Base-by-base conservation (phyloP, 2,888 invertebrate species). In the Noctua janthe region DNA sequence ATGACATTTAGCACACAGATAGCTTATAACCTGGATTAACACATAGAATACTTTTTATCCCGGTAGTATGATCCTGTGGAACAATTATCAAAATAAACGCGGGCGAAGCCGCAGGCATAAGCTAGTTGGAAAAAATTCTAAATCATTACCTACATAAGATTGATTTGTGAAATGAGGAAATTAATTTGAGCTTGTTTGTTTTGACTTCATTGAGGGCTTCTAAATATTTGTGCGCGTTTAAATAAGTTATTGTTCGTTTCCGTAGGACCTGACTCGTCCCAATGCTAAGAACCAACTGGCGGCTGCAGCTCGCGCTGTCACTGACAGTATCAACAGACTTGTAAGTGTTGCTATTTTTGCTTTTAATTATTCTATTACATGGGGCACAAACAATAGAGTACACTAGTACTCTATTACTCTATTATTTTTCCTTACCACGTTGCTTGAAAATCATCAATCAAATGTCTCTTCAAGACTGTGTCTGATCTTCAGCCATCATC, bases 261-360 rank as follows among this genome's bases (percentile, higher is more conserved):
- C 10, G 0, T 85, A 96, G 89, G 99, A 99, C 96, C 98, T 99
- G 5, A 98, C 98, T 35, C 98, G 99, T 72, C 99, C 99, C 0
- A 99, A 99, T 94, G 98, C 99, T 0, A 99, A 98, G 96, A 99
- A 99, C 94, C 98, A 99, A 89, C 97, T 99, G 56, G 98, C 98
- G 7, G 98, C 98, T 15, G 99, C 99, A 59, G 99, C 99, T 0
- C 97, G 99, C 78, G 98, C 98, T 15, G 99, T 99, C 71, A 99
- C 99, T 0, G 99, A 99, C 89, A 98, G 98, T 94, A 99, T 99
- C 88, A 99, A 99, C 94, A 98, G 98, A 90, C 97, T 99, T 84
- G 98, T 99, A 6, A 82, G 82, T 83, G 47, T 29, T 62, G 15
- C 4, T 4, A 20, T 49, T 49, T 20, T 20, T 20, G 3, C 5